Base-by-base conservation (phyloP, 2,797 vertebrate species). In the Rachycentron canadum region DNA sequence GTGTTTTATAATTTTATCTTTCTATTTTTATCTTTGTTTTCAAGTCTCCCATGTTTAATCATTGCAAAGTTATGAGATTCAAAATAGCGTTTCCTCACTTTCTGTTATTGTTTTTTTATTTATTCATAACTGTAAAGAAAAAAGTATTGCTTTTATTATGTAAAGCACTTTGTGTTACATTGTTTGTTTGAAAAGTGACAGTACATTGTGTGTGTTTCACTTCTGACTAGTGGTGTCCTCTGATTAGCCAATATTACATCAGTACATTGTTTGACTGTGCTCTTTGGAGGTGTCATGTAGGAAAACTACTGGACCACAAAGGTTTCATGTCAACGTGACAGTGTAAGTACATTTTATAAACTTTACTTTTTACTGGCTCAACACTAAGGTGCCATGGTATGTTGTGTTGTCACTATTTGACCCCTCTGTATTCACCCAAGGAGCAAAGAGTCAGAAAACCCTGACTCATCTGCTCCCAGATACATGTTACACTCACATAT, bases 401-500 rank as follows among this genome's bases (percentile, higher is more conserved):
- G 30, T 45, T 47, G 19, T 40, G 4, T 69, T 60, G 41, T 65
- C 32, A 7, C 10, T 6, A 25, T n/a, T n/a, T n/a, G n/a, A n/a
- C n/a, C n/a, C n/a, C n/a, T n/a, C n/a, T n/a, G n/a, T n/a, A n/a
- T n/a, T n/a, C n/a, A n/a, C n/a, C n/a, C n/a, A n/a, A n/a, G n/a
- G n/a, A n/a, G n/a, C n/a, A n/a, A n/a, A n/a, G 41, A 55, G 25
- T 62, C 62, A 41, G 21, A 65, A 67, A 76, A 21, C 7, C 36
- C 13, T 14, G 23, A 16, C 3, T 47, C 12, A 32, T 63, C 45
- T 41, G 12, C 34, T 19, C 34, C 19, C 19, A 30, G 9, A 52
- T 8, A 45, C 23, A 78, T 6, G 2, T 14, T 17, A n/a, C 38
- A 94, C 97, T 97, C 85, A 99, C 98, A 93, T 86, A 70, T 97